A percentile compares a stretch with the other conserved stretches of the same genome.
Evolutionary conservation across 2,888 invertebrate species (phyloP).

Genomic region (Mythimna ferrago): DNA sequence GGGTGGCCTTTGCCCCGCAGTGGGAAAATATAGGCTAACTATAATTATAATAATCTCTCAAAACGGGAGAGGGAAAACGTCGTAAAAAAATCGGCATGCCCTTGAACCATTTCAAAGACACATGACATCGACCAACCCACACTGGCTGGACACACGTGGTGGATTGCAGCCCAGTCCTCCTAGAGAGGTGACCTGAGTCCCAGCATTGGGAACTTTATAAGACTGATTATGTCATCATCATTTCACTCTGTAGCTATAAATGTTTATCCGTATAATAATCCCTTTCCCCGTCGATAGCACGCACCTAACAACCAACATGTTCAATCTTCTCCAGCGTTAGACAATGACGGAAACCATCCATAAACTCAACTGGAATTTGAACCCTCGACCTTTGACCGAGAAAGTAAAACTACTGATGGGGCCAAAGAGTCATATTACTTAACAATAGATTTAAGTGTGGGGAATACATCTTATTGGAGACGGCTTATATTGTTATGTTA

Average conservation of each 20-base stretch:
- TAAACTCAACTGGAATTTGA: conserved; percentile 66
- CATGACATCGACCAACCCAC: too few species aligned
- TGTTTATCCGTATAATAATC: not conserved
- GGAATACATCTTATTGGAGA: conserved; percentile 59
- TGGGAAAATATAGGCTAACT: too few species aligned
- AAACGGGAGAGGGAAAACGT: too few species aligned
- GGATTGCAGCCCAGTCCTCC: too few species aligned
- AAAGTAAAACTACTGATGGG: conserved; percentile 64
- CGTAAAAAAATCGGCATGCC: too few species aligned
- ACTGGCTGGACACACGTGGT: too few species aligned
- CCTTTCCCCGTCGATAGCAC: conserved; percentile 30
- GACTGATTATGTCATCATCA: too few species aligned
- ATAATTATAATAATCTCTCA: too few species aligned
- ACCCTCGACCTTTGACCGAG: conserved; percentile 63
- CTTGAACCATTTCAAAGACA: too few species aligned
- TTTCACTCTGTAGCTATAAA: not conserved
- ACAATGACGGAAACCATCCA: conserved; percentile 67
- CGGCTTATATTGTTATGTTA: conserved; percentile 52
- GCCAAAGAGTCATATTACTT: conserved; percentile 63
- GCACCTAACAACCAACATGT: conserved; percentile 43
- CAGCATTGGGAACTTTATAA: too few species aligned
- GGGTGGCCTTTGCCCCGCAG: too few species aligned
- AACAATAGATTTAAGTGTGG: conserved; percentile 64
- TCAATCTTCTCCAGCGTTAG: conserved; percentile 52
- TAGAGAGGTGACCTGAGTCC: too few species aligned